phyloP scores from a whole-genome alignment of 2,888 invertebrate genomes.

The Temnothorax rugatulus region DNA sequence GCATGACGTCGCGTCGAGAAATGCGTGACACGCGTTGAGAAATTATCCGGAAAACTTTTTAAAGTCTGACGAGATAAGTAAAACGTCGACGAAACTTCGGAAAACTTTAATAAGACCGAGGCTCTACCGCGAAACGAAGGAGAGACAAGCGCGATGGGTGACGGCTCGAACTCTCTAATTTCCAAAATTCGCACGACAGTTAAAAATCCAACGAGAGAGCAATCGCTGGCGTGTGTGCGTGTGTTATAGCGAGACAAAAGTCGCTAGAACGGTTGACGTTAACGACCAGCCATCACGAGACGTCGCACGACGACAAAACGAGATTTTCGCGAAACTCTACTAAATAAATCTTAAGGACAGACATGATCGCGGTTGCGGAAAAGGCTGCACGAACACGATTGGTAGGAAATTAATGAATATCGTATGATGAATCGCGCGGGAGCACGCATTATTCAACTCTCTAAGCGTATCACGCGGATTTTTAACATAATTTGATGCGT shows the following conservation, averaged over 20 bases:
- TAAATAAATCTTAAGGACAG: conserved; percentile 39
- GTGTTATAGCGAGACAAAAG: conserved; percentile 62
- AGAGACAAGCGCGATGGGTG: conserved; percentile 13
- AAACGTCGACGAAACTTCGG: conserved; percentile 49
- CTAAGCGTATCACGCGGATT: conserved; percentile 31
- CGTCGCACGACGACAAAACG: conserved; percentile 69
- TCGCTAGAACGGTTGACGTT: conserved; percentile 66
- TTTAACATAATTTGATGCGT: neutral
- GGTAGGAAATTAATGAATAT: conserved; percentile 49
- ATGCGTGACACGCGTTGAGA: conserved; percentile 62
- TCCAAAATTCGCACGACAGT: conserved; percentile 70
- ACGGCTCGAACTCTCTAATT: conserved; percentile 62
- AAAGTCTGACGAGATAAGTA: conserved; percentile 57
- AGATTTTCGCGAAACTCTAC: conserved; percentile 70
- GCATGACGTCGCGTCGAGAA: conserved; percentile 17
- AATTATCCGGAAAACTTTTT: conserved; percentile 52
- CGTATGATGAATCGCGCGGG: conserved; percentile 44
- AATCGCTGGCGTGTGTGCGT: conserved; percentile 64
- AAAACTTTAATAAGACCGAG: conserved; percentile 62
- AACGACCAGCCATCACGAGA: conserved; percentile 82
- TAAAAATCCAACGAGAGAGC: conserved; percentile 75
- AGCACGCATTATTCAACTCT: conserved; percentile 45
- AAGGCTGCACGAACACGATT: conserved; percentile 39
- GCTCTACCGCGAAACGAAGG: neutral
- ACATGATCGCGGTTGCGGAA: conserved; percentile 37